These are phyloP conservation scores for Saccostrea glomerata DNA, from an alignment of 1,140 invertebrate genomes.

Conservation along the genomic window DNA sequence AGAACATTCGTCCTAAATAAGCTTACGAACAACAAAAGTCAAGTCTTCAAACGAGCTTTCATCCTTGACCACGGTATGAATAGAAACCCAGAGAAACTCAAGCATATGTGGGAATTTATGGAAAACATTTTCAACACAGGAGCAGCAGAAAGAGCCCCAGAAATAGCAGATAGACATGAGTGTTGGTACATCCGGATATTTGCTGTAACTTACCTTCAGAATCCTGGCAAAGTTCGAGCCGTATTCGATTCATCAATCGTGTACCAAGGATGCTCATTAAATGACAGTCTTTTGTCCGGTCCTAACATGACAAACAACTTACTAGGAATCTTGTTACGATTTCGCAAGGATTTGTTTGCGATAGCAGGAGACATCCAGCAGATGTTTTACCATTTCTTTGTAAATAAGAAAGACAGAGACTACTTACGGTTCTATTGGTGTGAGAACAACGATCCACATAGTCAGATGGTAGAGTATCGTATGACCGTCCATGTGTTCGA, in stretches of 20 bases:
- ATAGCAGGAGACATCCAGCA: too few species aligned
- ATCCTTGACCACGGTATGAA: too few species aligned
- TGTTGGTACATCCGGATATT: conserved; percentile 61
- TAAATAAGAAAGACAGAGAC: conserved; percentile 29
- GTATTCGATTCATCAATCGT: conserved; percentile 54
- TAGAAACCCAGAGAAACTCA: too few species aligned
- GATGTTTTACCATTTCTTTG: conserved; percentile 50
- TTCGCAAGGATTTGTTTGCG: conserved; percentile 43
- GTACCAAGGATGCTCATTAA: conserved; percentile 53
- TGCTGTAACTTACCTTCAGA: conserved; percentile 62
- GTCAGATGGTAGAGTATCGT: conserved; percentile 25
- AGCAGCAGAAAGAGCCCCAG: conserved; percentile 48
- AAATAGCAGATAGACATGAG: conserved; percentile 35
- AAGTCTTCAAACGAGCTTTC: not conserved
- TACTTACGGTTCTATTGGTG: conserved; percentile 44
- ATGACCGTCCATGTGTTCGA: conserved; percentile 44
- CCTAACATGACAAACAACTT: conserved; percentile 59
- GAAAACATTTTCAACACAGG: too few species aligned
- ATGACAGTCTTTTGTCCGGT: conserved; percentile 50
- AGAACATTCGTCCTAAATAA: not conserved
- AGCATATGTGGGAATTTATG: too few species aligned
- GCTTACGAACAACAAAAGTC: conserved; percentile 50
- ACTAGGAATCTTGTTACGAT: conserved; percentile 53
- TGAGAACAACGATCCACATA: conserved; percentile 16
- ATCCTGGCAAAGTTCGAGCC: conserved; percentile 51